phyloP scores from a whole-genome alignment of 2,113 vertebrate genomes.

The Talpa occidentalis region DNA sequence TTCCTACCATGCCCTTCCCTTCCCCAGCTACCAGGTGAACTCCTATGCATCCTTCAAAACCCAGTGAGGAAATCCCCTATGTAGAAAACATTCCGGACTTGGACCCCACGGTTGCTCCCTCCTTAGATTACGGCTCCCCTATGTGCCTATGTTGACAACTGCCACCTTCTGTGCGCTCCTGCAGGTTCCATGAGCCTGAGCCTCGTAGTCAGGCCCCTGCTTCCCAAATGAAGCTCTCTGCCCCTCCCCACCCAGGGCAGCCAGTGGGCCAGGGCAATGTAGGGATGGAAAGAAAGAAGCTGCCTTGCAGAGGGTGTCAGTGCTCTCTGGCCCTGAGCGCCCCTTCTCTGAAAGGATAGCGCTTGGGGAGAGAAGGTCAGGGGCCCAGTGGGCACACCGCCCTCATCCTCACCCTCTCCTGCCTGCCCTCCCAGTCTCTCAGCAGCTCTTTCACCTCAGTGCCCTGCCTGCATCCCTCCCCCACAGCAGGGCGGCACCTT shows the following conservation, averaged over 20 bases:
- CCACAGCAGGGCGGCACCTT: neutral
- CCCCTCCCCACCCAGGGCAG: fast-evolving
- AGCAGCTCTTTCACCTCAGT: too few relatives aligned
- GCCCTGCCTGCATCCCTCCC: neutral
- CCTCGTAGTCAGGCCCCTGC: neutral
- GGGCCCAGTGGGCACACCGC: neutral
- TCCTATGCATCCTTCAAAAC: constrained; percentile 10
- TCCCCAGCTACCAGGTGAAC: neutral
- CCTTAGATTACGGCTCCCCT: fast-evolving
- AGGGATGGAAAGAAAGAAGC: neutral
- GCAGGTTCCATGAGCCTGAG: fast-evolving
- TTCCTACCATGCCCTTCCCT: neutral
- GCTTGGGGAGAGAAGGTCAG: too few relatives aligned
- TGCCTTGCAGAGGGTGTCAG: neutral
- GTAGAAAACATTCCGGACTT: neutral
- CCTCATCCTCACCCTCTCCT: neutral
- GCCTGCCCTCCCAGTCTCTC: neutral
- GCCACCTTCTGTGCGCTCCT: neutral
- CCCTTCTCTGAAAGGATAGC: neutral
- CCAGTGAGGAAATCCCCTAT: neutral
- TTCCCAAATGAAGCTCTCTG: neutral
- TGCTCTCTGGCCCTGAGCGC: fast-evolving
- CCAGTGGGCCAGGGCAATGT: neutral
- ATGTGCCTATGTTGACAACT: fast-evolving
- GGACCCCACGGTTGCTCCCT: neutral